Percentiles rank a stretch among this genome's conserved stretches.
These are phyloP conservation scores for Hippocampus barbouri DNA, from an alignment of 2,113 vertebrate species.

Conservation along the genomic window DNA sequence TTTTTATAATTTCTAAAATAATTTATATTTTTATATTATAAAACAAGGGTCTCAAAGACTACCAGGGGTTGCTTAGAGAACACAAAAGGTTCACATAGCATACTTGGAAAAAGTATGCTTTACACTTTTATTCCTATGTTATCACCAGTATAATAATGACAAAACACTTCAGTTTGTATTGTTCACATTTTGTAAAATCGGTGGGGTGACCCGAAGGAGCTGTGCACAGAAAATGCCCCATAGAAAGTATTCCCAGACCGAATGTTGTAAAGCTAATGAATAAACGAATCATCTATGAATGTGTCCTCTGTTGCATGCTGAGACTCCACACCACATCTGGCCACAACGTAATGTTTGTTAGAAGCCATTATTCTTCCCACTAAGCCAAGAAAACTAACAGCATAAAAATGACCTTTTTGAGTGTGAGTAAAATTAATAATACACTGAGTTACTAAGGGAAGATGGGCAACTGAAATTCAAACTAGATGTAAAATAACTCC, in stretches of 20 bases:
- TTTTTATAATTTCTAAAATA: too few species aligned
- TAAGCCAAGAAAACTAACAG: background rate
- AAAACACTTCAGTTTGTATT: too few species aligned
- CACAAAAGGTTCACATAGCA: too few species aligned
- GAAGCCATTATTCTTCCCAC: background rate
- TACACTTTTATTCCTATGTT: too few species aligned
- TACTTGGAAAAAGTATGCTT: too few species aligned
- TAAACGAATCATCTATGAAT: background rate
- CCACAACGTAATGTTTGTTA: background rate
- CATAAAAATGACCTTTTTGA: background rate
- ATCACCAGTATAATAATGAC: too few species aligned
- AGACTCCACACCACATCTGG: background rate
- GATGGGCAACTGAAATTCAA: background rate
- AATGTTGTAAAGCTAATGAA: background rate
- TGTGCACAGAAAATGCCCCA: background rate
- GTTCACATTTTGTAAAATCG: too few species aligned
- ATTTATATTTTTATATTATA: too few species aligned
- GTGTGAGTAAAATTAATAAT: background rate
- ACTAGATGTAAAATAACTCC: background rate
- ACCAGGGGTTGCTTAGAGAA: too few species aligned
- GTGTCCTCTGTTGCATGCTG: background rate
- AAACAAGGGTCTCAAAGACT: too few species aligned
- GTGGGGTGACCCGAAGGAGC: background rate
- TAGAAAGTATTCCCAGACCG: too few species aligned
- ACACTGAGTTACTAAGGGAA: background rate